phyloP scores from a whole-genome alignment of 92 coral and sea anemone species.

The Umimayanthus chanpuru region DNA sequence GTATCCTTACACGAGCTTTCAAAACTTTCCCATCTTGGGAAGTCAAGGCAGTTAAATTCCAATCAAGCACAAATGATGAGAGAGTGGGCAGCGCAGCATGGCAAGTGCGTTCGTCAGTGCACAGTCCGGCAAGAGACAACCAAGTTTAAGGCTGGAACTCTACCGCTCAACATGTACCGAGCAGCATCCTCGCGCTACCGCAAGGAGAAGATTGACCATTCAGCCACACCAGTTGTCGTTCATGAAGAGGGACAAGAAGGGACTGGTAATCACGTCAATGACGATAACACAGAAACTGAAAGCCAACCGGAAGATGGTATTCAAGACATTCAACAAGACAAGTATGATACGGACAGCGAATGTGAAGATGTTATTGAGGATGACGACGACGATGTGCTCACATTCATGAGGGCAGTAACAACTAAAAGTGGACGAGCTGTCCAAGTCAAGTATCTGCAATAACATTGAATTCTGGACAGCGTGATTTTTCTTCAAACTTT shows the following conservation, averaged over 20 bases:
- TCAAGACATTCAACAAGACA: conserved; percentile 11
- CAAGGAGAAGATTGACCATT: conserved; percentile 1
- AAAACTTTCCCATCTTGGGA: conserved; percentile 51
- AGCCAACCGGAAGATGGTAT: conserved; percentile 4
- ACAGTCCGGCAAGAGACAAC: not conserved
- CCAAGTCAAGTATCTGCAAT: not conserved
- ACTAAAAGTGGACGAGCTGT: not conserved
- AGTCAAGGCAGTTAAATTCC: conserved; percentile 31
- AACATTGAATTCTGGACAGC: not conserved
- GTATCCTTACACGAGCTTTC: conserved; percentile 44
- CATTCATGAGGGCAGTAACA: conserved; percentile 6
- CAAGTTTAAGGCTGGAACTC: conserved; percentile 21
- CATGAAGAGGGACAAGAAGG: not conserved
- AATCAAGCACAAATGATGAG: too few species aligned
- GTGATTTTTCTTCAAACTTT: not conserved
- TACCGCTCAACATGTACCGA: conserved; percentile 17
- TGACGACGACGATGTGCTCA: conserved; percentile 4
- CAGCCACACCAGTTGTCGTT: not conserved
- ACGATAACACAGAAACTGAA: not conserved
- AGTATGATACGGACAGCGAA: conserved; percentile 1
- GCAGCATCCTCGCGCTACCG: not conserved
- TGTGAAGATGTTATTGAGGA: conserved; percentile 3
- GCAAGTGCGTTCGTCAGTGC: conserved; percentile 3
- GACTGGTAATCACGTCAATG: not conserved
- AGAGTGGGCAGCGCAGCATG: not conserved